These are phyloP conservation scores for Drosophila albomicans DNA, from an alignment of 1,140 invertebrate species.

Conservation along the genomic window DNA sequence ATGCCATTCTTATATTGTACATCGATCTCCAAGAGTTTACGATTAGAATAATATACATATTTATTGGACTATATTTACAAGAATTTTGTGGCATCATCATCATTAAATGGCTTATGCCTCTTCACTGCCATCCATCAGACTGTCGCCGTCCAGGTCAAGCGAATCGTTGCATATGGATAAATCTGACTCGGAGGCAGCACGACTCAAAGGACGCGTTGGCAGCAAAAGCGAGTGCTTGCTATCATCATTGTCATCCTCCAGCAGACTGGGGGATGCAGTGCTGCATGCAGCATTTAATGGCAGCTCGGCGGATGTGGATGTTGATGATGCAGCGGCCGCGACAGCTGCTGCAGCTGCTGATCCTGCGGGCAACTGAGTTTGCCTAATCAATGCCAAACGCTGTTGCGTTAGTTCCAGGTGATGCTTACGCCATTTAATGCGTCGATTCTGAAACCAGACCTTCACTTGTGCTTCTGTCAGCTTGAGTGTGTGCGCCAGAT, in stretches of 20 bases:
- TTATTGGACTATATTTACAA: conserved; percentile 74
- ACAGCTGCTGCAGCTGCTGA: conserved; percentile 15
- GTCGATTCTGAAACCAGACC: conserved; percentile 98
- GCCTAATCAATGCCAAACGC: conserved; percentile 91
- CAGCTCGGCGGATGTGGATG: conserved; percentile 33
- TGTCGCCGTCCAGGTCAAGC: conserved; percentile 71
- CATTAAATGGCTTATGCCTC: conserved; percentile 55
- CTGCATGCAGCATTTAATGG: conserved; percentile 35
- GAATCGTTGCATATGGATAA: conserved; percentile 84
- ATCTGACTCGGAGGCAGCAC: conserved; percentile 75
- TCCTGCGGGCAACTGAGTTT: conserved; percentile 84
- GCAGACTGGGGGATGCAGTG: conserved; percentile 53
- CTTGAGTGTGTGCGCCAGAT: conserved; percentile 94
- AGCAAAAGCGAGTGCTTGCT: conserved; percentile 71
- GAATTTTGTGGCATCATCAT: conserved; percentile 7
- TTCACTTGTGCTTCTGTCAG: conserved; percentile 98
- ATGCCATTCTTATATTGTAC: background rate
- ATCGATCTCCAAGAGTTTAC: background rate
- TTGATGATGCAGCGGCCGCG: conserved; percentile 3
- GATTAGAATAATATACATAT: conserved; percentile 48
- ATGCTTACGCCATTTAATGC: conserved; percentile 98
- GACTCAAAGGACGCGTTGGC: conserved; percentile 59
- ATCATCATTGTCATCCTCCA: conserved; percentile 78
- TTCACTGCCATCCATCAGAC: conserved; percentile 77
- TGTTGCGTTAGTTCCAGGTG: conserved; percentile 96